Conservation (phyloP, 1,140 invertebrate species). For the Patella vulgata region DNA sequence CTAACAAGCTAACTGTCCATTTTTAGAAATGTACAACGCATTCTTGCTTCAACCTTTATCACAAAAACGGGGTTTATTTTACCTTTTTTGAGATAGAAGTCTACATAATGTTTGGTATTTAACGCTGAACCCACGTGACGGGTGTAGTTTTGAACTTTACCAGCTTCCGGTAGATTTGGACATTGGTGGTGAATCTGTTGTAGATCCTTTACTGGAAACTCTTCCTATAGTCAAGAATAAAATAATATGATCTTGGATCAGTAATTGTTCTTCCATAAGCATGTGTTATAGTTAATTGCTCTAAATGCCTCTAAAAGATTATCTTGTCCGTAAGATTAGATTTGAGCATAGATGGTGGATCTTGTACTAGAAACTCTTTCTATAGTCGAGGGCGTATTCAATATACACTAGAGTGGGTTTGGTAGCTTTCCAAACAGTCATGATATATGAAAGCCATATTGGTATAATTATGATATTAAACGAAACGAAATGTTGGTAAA, state of each 20-base stretch:
- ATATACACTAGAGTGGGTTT: background rate
- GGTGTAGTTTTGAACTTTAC: slow-evolving; percentile 31
- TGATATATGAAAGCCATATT: background rate
- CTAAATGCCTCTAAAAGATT: background rate
- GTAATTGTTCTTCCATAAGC: too few relatives aligned
- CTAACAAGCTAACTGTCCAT: too few relatives aligned
- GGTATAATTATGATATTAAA: too few relatives aligned
- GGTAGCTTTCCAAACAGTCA: too few relatives aligned
- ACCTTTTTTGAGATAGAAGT: slow-evolving; percentile 36
- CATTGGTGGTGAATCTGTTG: slow-evolving; percentile 33
- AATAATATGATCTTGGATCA: background rate
- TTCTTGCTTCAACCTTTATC: too few relatives aligned
- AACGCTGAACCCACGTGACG: slow-evolving; percentile 30
- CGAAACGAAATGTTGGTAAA: too few relatives aligned
- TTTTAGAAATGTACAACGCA: too few relatives aligned
- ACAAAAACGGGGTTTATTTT: too few relatives aligned
- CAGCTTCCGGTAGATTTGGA: slow-evolving; percentile 24
- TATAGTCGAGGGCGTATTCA: slow-evolving; percentile 4
- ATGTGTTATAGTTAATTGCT: background rate
- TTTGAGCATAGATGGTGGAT: slow-evolving; percentile 25
- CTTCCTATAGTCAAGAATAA: slow-evolving; percentile 19
- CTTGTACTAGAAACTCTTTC: slow-evolving; percentile 26
- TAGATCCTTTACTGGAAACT: slow-evolving; percentile 27
- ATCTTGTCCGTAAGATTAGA: background rate
- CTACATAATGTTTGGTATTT: slow-evolving; percentile 28